Conservation (phyloP, 2,113 vertebrate species). For the Sebastes schlegelii region DNA sequence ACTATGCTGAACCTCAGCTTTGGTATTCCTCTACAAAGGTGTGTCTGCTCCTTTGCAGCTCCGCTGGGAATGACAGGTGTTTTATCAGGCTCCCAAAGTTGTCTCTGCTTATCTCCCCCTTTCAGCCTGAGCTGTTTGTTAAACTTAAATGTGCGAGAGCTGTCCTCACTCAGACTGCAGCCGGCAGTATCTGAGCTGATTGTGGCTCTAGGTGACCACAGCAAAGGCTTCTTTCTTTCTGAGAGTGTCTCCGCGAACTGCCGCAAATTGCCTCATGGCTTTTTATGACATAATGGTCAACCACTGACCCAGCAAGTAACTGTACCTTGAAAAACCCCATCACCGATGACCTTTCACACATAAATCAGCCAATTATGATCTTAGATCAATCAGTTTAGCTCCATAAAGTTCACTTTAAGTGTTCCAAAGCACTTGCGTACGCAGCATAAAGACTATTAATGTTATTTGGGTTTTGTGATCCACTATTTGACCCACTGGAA, state of each 20-base stretch:
- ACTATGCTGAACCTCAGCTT: background rate
- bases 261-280: slow-evolving; percentile 21
- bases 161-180: background rate
- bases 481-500: background rate
- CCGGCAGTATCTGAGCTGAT: background rate
- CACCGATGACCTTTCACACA: slow-evolving; percentile 13
- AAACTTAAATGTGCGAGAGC: background rate
- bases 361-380: slow-evolving; percentile 21
- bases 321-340: slow-evolving; percentile 19
- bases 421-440: background rate
- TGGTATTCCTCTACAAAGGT: background rate
- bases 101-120: slow-evolving; percentile 17
- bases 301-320: slow-evolving; percentile 24
- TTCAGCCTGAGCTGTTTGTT: slow-evolving; percentile 5
- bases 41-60: background rate
- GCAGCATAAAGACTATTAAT: background rate
- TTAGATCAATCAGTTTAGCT: background rate
- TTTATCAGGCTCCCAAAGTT: slow-evolving; percentile 6
- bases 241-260: slow-evolving; percentile 9
- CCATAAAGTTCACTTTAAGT: background rate
- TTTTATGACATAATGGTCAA: slow-evolving; percentile 37
- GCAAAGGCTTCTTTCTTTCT: slow-evolving; percentile 23
- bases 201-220: background rate
- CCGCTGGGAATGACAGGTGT: background rate
- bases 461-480: background rate